These are phyloP conservation scores for Diaprepes abbreviatus DNA, from an alignment of 2,888 invertebrate species.

Conservation along the genomic window DNA sequence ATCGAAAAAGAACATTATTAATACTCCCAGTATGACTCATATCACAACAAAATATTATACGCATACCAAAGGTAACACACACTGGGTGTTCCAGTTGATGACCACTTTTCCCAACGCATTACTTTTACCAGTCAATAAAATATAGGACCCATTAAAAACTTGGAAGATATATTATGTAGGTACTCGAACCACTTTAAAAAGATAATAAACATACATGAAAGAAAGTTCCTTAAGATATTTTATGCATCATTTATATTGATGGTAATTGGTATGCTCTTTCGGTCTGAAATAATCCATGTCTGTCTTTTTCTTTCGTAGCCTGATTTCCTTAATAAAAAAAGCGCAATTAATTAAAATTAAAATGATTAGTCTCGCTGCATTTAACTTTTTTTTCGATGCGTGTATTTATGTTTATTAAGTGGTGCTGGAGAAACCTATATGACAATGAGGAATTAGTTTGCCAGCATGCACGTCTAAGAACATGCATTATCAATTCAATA, in stretches of 20 bases:
- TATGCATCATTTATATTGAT: conserved; percentile 10
- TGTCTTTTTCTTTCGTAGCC: not conserved
- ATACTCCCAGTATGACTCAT: too few species aligned
- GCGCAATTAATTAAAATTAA: not conserved
- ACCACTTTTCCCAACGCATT: conserved; percentile 5
- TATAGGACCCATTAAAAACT: conserved; percentile 13
- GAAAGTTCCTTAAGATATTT: conserved; percentile 14
- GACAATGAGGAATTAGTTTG: too few species aligned
- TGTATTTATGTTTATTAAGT: too few species aligned
- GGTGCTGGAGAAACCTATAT: too few species aligned
- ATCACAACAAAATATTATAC: too few species aligned
- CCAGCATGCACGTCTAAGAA: too few species aligned
- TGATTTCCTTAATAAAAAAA: not conserved
- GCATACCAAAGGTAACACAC: not conserved
- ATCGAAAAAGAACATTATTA: too few species aligned
- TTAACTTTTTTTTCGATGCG: not conserved
- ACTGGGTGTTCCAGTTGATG: conserved; percentile 11
- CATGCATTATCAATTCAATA: too few species aligned
- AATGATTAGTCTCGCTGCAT: not conserved
- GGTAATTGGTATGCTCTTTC: not conserved
- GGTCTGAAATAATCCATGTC: conserved; percentile 4
- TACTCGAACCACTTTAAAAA: not conserved
- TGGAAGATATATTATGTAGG: conserved; percentile 5
- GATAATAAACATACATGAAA: conserved; percentile 8
- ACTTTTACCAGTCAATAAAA: conserved; percentile 21